phyloP scores from a whole-genome alignment of 2,797 vertebrate genomes.

The Anguilla anguilla region DNA sequence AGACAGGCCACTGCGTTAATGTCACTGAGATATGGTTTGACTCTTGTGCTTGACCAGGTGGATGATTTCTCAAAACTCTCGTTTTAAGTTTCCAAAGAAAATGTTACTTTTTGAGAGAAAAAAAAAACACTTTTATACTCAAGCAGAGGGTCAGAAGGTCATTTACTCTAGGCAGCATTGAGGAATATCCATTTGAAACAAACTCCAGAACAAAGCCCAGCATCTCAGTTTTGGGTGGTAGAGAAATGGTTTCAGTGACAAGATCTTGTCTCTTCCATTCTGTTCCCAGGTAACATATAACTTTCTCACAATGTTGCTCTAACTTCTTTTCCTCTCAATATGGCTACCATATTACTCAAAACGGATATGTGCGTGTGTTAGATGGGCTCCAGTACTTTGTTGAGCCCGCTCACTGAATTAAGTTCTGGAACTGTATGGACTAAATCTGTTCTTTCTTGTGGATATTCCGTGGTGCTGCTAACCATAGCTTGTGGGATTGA shows the following conservation, averaged over 20 bases:
- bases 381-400: not conserved
- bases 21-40: conserved; percentile 1
- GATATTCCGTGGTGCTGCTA: conserved; percentile 18
- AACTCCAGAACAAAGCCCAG: not conserved
- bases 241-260: not conserved
- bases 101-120: not conserved
- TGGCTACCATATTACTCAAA: not conserved
- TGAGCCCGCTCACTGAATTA: not conserved
- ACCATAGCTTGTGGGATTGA: conserved; percentile 61
- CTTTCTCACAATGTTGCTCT: not conserved
- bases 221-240: too few relatives aligned
- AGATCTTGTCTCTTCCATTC: conserved; percentile 1
- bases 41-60: not conserved
- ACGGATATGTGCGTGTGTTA: conserved; percentile 2
- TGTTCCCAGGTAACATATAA: not conserved
- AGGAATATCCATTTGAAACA: conserved; percentile 4
- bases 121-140: conserved; percentile 1
- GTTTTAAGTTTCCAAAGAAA: conserved; percentile 28
- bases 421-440: not conserved
- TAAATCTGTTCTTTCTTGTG: not conserved
- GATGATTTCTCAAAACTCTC: conserved; percentile 17
- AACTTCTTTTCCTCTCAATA: not conserved
- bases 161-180: not conserved
- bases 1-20: conserved; percentile 5
- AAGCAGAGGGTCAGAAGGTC: not conserved